Evolutionary conservation across 1,140 invertebrate genomes (phyloP), one percentile per base, ranked within the genome.

Genomic region (Fopius arisanus): DNA sequence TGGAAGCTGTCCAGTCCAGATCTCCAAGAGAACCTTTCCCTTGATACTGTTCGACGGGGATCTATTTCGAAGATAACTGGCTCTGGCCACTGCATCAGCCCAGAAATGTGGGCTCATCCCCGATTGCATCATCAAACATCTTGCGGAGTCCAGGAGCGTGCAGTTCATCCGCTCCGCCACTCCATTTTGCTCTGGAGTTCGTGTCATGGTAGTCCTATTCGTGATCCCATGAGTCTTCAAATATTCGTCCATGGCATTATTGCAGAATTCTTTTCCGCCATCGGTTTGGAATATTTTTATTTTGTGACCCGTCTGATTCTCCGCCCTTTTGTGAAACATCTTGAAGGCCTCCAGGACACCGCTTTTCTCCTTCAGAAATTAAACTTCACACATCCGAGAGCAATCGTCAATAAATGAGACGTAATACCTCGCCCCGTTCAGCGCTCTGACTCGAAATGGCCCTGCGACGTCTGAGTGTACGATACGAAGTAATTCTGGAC

Each of bases 391-490:
- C 71, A 76, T 78, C 51, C 77, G 48, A 31, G 79, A 71, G 29
- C 48, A 73, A 74, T 83, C 80, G 28, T 83, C 80, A 7, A 80
- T 80, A 70, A 82, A 80, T 12, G 68, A 74, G 10, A 78, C 73
- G 43, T 79, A 80, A 75, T 82, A 83, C 65, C 62, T 75, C n/a
- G 77, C 71, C 67, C 70, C 72, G 16, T 69, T 73, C 16, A 69
- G 26, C 3, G 77, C 78, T 48, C 37, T 16, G 7, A 29, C 65
- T 26, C 72, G 54, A 77, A 86, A 83, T 3, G 81, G 81, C 48
- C 84, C 84, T 79, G 81, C 85, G 9, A 88, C 67, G 63, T 87
- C 84, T 3, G 67, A 68, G n/a, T 74, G 73, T 12, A 73, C 29
- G 29, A 73, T 73, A 16, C 67, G 33, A 4, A 67, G 26, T 28